phyloP scores from a whole-genome alignment of 2,888 invertebrate genomes.

The Euproctis similis region DNA sequence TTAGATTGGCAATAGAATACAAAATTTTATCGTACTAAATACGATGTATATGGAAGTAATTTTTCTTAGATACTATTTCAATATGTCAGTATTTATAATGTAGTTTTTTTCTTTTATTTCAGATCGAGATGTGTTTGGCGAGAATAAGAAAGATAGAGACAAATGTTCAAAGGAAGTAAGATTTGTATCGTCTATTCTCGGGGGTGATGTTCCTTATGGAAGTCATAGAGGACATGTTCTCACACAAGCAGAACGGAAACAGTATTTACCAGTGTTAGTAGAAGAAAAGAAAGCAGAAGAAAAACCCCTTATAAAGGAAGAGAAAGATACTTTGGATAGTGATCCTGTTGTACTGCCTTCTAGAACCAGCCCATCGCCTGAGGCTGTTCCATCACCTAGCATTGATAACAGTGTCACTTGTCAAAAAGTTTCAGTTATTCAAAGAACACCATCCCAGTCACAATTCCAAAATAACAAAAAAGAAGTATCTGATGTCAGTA shows the following conservation, averaged over 20 bases:
- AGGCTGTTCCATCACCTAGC: slow-evolving; percentile 76
- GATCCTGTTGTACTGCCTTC: slow-evolving; percentile 77
- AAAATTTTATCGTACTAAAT: too few relatives aligned
- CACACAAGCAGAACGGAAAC: slow-evolving; percentile 88
- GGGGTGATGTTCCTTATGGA: slow-evolving; percentile 88
- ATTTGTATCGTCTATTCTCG: slow-evolving; percentile 87
- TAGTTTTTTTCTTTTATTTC: slow-evolving; percentile 36
- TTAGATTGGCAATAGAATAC: too few relatives aligned
- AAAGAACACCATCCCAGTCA: slow-evolving; percentile 81
- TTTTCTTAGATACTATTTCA: not conserved
- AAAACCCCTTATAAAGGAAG: slow-evolving; percentile 74
- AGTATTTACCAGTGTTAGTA: slow-evolving; percentile 78
- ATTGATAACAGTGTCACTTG: slow-evolving; percentile 82
- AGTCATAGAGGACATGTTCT: slow-evolving; percentile 83
- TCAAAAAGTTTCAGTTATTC: slow-evolving; percentile 85
- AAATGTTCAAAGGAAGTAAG: slow-evolving; percentile 67
- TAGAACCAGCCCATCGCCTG: slow-evolving; percentile 69
- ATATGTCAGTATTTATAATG: too few relatives aligned
- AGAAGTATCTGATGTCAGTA: slow-evolving; percentile 62
- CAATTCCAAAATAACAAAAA: slow-evolving; percentile 67
- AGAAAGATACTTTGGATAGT: slow-evolving; percentile 79
- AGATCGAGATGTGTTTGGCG: slow-evolving; percentile 73
- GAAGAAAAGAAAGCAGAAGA: slow-evolving; percentile 76
- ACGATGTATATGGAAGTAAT: too few relatives aligned
- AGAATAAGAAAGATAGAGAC: slow-evolving; percentile 49